Evolutionary conservation across 2,113 vertebrate species (phyloP).

Genomic region (Charina bottae): DNA sequence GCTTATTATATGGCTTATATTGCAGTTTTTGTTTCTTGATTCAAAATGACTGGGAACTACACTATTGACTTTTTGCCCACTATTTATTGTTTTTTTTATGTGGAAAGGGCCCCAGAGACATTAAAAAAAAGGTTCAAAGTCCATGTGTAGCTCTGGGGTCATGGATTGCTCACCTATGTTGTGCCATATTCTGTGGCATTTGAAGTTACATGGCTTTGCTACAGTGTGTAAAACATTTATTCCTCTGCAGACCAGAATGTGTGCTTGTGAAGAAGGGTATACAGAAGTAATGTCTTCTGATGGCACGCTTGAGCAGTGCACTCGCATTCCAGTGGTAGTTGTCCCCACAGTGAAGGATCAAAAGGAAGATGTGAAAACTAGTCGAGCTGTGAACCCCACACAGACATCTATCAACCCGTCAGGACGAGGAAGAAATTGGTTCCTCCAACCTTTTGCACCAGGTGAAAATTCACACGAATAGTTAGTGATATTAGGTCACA

Average conservation of each 20-base stretch:
- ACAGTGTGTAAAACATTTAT: conserved; percentile 53
- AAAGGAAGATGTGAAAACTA: conserved; percentile 94
- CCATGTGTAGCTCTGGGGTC: neutral
- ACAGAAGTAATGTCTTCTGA: conserved; percentile 89
- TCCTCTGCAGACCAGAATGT: conserved; percentile 81
- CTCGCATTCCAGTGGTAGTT: conserved; percentile 90
- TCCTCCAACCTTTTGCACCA: conserved; percentile 95
- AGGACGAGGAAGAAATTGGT: conserved; percentile 92
- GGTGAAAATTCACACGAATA: conserved; percentile 77
- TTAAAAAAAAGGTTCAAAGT: neutral
- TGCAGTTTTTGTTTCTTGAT: neutral
- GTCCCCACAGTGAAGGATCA: conserved; percentile 90
- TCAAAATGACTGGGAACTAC: neutral
- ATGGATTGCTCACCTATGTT: neutral
- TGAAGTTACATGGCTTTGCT: conserved; percentile 39
- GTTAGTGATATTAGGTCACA: conserved; percentile 32
- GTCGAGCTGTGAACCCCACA: conserved; percentile 91
- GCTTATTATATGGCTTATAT: neutral
- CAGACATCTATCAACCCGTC: conserved; percentile 80
- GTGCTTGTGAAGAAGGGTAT: conserved; percentile 93
- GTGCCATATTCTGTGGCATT: conserved; percentile 21
- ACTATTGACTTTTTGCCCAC: neutral
- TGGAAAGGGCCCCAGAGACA: neutral
- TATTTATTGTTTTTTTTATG: neutral
- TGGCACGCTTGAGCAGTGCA: conserved; percentile 89